Conservation (phyloP, 2,113 vertebrate genomes). For the Phoenicopterus ruber region DNA sequence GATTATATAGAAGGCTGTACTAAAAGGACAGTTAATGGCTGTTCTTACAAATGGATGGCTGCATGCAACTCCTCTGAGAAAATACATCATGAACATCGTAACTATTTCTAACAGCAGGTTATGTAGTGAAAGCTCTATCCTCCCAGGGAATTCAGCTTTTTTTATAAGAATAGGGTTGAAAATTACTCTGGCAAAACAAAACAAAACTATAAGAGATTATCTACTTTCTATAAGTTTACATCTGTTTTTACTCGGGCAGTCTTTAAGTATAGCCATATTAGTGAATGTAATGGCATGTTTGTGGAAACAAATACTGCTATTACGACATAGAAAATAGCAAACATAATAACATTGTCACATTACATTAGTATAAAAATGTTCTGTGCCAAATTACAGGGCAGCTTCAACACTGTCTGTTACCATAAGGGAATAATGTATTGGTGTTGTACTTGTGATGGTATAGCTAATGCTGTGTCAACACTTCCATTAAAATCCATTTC, state of each 20-base stretch:
- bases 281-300: slow-evolving; percentile 38
- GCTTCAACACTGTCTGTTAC: slow-evolving; percentile 33
- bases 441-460: background rate
- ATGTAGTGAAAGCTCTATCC: background rate
- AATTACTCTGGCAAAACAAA: slow-evolving; percentile 1
- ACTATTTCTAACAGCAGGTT: slow-evolving; percentile 34
- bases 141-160: background rate
- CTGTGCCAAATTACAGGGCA: slow-evolving; percentile 52
- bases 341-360: slow-evolving; percentile 64
- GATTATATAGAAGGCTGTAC: background rate
- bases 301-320: slow-evolving; percentile 59
- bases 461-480: background rate
- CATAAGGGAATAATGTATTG: slow-evolving; percentile 42
- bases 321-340: slow-evolving; percentile 51
- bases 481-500: slow-evolving; percentile 23
- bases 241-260: background rate
- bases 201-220: background rate
- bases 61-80: background rate
- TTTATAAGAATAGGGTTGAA: background rate
- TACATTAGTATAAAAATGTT: slow-evolving; percentile 54
- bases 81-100: background rate
- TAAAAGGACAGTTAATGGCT: slow-evolving; percentile 10
- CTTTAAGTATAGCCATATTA: slow-evolving; percentile 23
- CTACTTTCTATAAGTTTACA: background rate
- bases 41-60: slow-evolving; percentile 14